A percentile compares a stretch with the other conserved stretches of the same genome.
These are phyloP conservation scores for Candoia aspera DNA, from an alignment of 2,113 vertebrate genomes.

Conservation along the genomic window DNA sequence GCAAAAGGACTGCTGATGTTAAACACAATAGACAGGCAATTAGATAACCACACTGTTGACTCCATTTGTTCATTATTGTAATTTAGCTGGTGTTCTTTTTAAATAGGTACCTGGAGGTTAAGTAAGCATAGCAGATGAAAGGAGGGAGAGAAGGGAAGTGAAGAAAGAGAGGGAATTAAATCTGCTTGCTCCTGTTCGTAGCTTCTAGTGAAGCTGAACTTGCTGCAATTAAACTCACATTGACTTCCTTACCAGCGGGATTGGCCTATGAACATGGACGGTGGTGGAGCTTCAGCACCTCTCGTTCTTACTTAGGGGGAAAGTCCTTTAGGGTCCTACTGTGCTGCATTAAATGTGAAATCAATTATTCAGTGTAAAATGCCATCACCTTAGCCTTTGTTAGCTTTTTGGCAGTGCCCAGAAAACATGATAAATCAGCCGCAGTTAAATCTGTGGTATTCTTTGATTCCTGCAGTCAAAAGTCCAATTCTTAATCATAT, in stretches of 20 bases:
- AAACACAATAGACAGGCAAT: constrained; percentile 72
- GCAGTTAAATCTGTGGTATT: constrained; percentile 9
- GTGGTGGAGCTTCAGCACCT: not conserved
- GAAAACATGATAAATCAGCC: not conserved
- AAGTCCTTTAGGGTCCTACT: accelerated
- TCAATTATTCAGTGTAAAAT: constrained; percentile 24
- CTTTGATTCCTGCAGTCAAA: not conserved
- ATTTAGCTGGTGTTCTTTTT: constrained; percentile 68
- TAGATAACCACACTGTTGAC: constrained; percentile 66
- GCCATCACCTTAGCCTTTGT: not conserved
- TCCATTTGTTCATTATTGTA: constrained; percentile 71
- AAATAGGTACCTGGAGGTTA: constrained; percentile 70
- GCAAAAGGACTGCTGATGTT: constrained; percentile 67
- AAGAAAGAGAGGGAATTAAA: constrained; percentile 46
- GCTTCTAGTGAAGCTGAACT: constrained; percentile 22
- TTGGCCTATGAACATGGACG: constrained; percentile 15
- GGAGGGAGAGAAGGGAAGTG: constrained; percentile 26
- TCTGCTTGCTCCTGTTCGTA: constrained; percentile 27
- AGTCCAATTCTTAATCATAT: not conserved
- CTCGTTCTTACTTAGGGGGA: not conserved
- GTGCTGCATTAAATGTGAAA: constrained; percentile 14
- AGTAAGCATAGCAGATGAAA: constrained; percentile 61
- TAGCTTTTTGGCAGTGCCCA: constrained; percentile 5
- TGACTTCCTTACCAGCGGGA: not conserved
- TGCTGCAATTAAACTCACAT: constrained; percentile 27